phyloP scores from a whole-genome alignment of 2,797 vertebrate species.

The Hoplostethus mediterraneus region DNA sequence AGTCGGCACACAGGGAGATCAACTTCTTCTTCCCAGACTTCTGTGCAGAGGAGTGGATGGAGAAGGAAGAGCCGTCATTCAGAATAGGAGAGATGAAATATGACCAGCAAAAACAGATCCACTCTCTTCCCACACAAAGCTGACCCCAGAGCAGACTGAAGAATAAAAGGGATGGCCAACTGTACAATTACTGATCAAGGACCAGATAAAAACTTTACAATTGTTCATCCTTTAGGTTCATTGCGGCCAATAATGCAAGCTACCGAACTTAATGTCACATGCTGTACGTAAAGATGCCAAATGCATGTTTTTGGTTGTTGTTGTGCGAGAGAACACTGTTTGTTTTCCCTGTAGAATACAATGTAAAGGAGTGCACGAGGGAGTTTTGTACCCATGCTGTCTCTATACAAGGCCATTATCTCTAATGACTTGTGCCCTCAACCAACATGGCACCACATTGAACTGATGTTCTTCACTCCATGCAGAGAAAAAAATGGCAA shows the following conservation, averaged over 20 bases:
- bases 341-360: no score
- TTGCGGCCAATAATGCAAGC: neutral
- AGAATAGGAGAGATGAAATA: slow-evolving; percentile 78
- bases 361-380: no score
- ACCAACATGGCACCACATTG: neutral
- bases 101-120: slow-evolving; percentile 78
- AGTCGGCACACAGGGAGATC: slow-evolving; percentile 93
- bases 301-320: slow-evolving; percentile 9
- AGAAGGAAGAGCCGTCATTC: slow-evolving; percentile 86
- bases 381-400: neutral
- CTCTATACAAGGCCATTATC: neutral
- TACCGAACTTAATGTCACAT: neutral
- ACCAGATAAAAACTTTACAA: neutral
- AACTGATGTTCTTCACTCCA: neutral
- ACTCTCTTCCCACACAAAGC: slow-evolving; percentile 62
- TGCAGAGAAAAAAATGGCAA: slow-evolving; percentile 16
- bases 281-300: neutral
- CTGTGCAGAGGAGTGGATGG: slow-evolving; percentile 85
- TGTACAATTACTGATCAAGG: neutral
- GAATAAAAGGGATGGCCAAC: neutral
- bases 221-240: neutral
- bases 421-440: neutral
- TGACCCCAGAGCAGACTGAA: slow-evolving; percentile 48
- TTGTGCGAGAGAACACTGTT: neutral
- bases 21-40: slow-evolving; percentile 95